Conservation (phyloP, 2,888 invertebrate genomes). For the Plebejus anna region DNA sequence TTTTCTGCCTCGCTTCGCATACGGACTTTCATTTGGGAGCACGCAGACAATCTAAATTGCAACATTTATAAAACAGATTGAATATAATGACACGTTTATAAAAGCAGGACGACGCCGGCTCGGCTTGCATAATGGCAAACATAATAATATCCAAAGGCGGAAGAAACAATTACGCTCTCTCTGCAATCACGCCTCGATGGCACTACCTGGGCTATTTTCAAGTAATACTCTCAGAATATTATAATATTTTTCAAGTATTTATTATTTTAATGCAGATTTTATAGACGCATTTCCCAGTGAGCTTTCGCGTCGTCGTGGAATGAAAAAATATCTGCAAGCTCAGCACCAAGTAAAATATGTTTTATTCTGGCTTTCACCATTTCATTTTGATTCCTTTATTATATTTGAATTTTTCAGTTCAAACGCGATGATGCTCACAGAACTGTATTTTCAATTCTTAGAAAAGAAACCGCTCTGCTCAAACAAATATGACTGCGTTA, state of each 20-base stretch:
- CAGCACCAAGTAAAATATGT: background rate
- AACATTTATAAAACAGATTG: constrained; percentile 30
- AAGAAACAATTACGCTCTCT: constrained; percentile 70
- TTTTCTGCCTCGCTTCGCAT: constrained; percentile 29
- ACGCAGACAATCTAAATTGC: constrained; percentile 32
- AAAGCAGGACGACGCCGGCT: constrained; percentile 10
- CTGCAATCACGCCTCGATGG: constrained; percentile 43
- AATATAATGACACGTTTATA: constrained; percentile 29
- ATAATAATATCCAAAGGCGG: constrained; percentile 47
- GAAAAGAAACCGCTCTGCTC: background rate
- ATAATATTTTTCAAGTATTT: constrained; percentile 22
- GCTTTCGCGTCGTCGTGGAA: background rate
- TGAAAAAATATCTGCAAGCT: background rate
- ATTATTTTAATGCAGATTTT: constrained; percentile 15
- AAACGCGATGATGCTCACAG: background rate
- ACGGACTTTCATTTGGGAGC: constrained; percentile 26
- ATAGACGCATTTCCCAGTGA: background rate
- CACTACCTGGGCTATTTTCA: constrained; percentile 32
- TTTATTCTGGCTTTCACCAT: background rate
- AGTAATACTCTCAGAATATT: constrained; percentile 31
- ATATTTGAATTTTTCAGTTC: background rate
- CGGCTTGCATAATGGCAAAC: constrained; percentile 30
- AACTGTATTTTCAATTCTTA: background rate
- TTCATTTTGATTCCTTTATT: background rate
- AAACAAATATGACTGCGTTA: background rate